Evolutionary conservation across 2,797 vertebrate genomes (phyloP).

Genomic region (Carapus acus): DNA sequence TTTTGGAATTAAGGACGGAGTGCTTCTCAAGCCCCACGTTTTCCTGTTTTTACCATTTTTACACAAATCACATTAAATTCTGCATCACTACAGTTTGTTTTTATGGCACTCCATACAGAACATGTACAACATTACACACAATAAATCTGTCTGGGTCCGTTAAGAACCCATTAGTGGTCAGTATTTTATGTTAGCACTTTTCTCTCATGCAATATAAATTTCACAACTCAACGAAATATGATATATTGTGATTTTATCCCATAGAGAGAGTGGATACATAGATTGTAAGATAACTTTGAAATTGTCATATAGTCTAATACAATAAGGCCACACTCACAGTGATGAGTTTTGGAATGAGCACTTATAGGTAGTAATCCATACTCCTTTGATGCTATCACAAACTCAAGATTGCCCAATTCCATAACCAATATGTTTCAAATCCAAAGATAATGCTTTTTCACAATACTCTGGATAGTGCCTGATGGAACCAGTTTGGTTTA

Average conservation of each 20-base stretch:
- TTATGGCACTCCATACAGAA: neutral
- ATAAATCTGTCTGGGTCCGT: neutral
- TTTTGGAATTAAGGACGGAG: constrained; percentile 22
- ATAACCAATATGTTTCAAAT: constrained; percentile 4
- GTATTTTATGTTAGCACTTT: constrained; percentile 10
- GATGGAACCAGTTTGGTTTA: constrained; percentile 30
- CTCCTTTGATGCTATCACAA: neutral
- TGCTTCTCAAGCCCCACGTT: neutral
- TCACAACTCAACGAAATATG: no score
- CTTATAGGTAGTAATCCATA: neutral
- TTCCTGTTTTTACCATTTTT: constrained; percentile 1
- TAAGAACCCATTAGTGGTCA: constrained; percentile 6
- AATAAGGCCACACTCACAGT: constrained; percentile 19
- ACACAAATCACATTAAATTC: neutral
- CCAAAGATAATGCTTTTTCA: neutral
- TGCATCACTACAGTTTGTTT: neutral
- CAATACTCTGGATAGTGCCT: constrained; percentile 18
- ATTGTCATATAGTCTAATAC: constrained; percentile 12
- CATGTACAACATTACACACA: constrained; percentile 2
- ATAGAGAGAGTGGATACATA: no score
- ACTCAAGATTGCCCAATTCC: neutral
- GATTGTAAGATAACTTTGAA: constrained; percentile 15
- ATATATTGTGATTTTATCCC: no score
- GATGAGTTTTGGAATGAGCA: constrained; percentile 4
- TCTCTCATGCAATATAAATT: neutral